A percentile compares a stretch with the other conserved stretches of the same genome.
These are phyloP conservation scores for Polia nebulosa DNA, from an alignment of 2,888 invertebrate genomes.

Conservation along the genomic window DNA sequence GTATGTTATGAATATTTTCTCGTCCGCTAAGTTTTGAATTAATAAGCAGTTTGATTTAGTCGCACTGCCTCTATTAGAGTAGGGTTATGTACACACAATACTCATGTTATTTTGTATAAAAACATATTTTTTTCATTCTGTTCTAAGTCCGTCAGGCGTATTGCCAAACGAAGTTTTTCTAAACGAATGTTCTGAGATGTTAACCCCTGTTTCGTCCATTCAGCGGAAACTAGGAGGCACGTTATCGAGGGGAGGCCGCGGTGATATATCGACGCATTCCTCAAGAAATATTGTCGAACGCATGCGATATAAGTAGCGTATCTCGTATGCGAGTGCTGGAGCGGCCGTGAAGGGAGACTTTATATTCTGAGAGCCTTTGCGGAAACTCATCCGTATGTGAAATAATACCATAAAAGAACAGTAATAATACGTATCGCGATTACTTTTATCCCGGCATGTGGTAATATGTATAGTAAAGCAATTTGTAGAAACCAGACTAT, in stretches of 20 bases:
- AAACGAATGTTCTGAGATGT: conserved; percentile 50
- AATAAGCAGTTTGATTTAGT: background rate
- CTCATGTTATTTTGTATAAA: background rate
- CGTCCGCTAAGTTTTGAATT: background rate
- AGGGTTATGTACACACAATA: background rate
- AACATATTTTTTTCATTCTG: conserved; percentile 12
- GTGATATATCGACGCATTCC: conserved; percentile 86
- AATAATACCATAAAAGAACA: conserved; percentile 61
- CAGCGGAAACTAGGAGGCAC: conserved; percentile 80
- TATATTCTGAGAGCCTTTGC: conserved; percentile 65
- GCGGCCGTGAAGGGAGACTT: conserved; percentile 59
- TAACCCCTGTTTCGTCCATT: conserved; percentile 71
- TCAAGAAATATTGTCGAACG: conserved; percentile 82
- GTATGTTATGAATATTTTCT: background rate
- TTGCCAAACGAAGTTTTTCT: conserved; percentile 49
- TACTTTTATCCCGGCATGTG: conserved; percentile 46
- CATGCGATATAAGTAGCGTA: conserved; percentile 78
- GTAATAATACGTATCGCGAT: conserved; percentile 53
- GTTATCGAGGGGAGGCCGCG: conserved; percentile 81
- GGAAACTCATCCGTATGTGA: conserved; percentile 63
- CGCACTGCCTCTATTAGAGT: too few relatives aligned
- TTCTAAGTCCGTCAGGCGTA: conserved; percentile 41
- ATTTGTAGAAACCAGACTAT: conserved; percentile 30
- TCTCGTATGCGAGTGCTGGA: conserved; percentile 69
- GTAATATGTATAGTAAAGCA: conserved; percentile 45